phyloP scores from a whole-genome alignment of 1,140 invertebrate species.

The Campoletis sonorensis region DNA sequence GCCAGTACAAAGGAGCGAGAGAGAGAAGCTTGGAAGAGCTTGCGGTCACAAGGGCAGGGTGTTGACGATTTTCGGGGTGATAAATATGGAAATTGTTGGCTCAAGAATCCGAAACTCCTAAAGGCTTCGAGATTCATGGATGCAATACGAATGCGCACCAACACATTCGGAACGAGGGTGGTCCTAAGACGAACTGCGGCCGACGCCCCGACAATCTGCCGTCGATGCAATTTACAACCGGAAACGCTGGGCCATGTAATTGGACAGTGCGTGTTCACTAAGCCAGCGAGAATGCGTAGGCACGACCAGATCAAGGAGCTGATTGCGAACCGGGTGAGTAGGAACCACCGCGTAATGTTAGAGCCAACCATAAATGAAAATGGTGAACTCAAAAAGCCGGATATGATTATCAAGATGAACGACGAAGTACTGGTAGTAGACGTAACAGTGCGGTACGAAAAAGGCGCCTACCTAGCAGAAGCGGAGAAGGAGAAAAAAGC shows the following conservation, averaged over 20 bases:
- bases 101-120: background rate
- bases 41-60: constrained; percentile 1
- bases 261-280: constrained; percentile 43
- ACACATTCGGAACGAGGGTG: constrained; percentile 40
- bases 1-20: background rate
- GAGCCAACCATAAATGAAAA: constrained; percentile 45
- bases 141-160: constrained; percentile 20
- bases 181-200: constrained; percentile 1
- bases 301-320: constrained; percentile 51
- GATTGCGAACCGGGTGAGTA: background rate
- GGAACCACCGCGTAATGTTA: constrained; percentile 46
- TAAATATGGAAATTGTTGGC: constrained; percentile 31
- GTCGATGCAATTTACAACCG: background rate
- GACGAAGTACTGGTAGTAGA: constrained; percentile 49
- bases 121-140: constrained; percentile 49
- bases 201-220: constrained; percentile 12
- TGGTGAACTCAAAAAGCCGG: constrained; percentile 32
- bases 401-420: background rate
- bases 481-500: constrained; percentile 42
- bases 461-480: constrained; percentile 51
- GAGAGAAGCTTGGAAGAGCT: background rate
- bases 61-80: background rate
- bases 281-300: constrained; percentile 39
- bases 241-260: constrained; percentile 55
- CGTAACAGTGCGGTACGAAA: constrained; percentile 66